Evolutionary conservation across 1,140 invertebrate species (phyloP).

Genomic region (Drosophila rhopaloa): DNA sequence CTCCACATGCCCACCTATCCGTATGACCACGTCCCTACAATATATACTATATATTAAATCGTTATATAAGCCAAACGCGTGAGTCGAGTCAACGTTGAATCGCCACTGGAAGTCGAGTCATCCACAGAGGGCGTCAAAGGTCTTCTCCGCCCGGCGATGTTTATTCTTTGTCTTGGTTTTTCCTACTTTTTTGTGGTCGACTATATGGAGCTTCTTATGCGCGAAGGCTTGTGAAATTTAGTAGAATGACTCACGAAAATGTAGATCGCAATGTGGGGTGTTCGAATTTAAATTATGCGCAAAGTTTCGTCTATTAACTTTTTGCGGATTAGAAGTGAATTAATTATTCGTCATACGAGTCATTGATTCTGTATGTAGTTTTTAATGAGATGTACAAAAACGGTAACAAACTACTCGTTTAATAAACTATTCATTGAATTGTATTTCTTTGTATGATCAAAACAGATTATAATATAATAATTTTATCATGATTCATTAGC

Average conservation of each 20-base stretch:
- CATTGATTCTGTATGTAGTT: background rate
- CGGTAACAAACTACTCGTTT: background rate
- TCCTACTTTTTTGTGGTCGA: background rate
- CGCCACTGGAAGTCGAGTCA: conserved; percentile 31
- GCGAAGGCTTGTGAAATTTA: background rate
- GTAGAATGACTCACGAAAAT: conserved; percentile 5
- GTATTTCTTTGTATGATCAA: background rate
- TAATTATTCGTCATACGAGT: conserved; percentile 4
- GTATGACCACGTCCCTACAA: conserved; percentile 1
- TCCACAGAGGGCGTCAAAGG: conserved; percentile 27
- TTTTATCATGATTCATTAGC: background rate
- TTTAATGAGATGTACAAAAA: background rate
- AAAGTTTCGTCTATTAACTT: background rate
- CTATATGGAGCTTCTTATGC: background rate
- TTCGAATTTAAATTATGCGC: conserved; percentile 12
- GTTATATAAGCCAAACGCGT: conserved; percentile 38
- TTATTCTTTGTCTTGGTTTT: background rate
- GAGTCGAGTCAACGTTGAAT: conserved; percentile 33
- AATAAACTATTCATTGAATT: background rate
- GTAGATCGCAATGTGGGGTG: conserved; percentile 1
- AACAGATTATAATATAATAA: background rate
- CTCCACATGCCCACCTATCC: conserved; percentile 14
- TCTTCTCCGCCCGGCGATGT: background rate
- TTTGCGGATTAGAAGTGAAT: background rate
- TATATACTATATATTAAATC: conserved; percentile 3